These are phyloP conservation scores for Neoascia interrupta DNA, from an alignment of 2,888 invertebrate species.

Conservation along the genomic window DNA sequence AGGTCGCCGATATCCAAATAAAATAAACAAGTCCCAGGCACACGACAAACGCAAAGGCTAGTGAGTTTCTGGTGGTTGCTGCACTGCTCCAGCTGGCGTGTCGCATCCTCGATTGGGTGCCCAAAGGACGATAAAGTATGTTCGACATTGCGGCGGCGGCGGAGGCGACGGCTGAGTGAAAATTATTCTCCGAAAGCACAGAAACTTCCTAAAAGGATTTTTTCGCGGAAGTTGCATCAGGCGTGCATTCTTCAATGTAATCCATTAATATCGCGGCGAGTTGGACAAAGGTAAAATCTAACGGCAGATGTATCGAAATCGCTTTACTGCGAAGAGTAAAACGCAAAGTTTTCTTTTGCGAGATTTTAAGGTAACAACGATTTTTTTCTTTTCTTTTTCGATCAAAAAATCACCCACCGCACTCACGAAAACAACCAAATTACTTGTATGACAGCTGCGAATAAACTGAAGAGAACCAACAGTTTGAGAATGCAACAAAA, in stretches of 20 bases:
- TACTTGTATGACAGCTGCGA: constrained; percentile 25
- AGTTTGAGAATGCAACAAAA: constrained; percentile 29
- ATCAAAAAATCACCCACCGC: neutral
- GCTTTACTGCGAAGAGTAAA: no score
- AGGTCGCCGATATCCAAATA: constrained; percentile 73
- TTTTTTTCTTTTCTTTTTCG: neutral
- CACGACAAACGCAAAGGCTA: constrained; percentile 70
- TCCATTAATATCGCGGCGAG: constrained; percentile 9
- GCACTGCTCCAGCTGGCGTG: constrained; percentile 60
- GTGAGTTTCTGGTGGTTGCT: constrained; percentile 70
- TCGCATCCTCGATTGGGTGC: constrained; percentile 61
- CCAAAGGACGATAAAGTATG: constrained; percentile 70
- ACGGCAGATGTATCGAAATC: no score
- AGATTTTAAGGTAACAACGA: no score
- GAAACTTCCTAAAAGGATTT: constrained; percentile 18
- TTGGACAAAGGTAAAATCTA: no score
- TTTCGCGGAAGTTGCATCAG: constrained; percentile 15
- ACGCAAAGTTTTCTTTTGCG: no score
- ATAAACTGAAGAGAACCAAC: constrained; percentile 31
- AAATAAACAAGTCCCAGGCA: constrained; percentile 72
- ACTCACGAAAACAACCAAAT: neutral
- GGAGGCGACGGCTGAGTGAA: no score
- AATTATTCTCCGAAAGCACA: no score
- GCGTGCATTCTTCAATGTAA: constrained; percentile 20
- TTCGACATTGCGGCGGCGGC: constrained; percentile 71